These are phyloP conservation scores for Caenorhabditis uteleia DNA, from an alignment of 2,888 invertebrate species.

Conservation along the genomic window DNA sequence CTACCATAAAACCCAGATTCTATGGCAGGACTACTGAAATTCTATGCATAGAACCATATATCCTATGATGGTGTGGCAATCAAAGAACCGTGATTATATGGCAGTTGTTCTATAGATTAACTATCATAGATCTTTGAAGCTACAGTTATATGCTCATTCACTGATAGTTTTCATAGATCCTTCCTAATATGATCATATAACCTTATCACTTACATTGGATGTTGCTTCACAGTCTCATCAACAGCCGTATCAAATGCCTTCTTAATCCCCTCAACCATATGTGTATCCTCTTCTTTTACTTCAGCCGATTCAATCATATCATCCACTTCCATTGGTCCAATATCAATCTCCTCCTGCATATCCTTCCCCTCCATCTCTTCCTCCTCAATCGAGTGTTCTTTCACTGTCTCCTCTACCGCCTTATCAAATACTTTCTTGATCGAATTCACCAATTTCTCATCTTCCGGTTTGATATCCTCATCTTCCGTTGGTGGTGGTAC, in stretches of 20 bases:
- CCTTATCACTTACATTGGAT: slow-evolving; percentile 36
- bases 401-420: slow-evolving; percentile 3
- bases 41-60: too few species aligned
- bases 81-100: too few species aligned
- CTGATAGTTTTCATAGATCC: slow-evolving; percentile 2
- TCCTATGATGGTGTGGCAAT: too few species aligned
- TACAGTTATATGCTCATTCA: slow-evolving; percentile 1
- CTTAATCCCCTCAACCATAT: background rate
- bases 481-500: too few species aligned
- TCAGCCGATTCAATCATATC: background rate
- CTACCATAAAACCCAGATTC: too few species aligned
- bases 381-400: slow-evolving; percentile 9
- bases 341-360: slow-evolving; percentile 2
- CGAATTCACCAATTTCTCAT: background rate
- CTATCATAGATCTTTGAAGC: too few species aligned
- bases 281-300: background rate
- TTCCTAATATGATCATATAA: too few species aligned
- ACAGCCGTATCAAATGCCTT: slow-evolving; percentile 20
- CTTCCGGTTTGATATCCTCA: slow-evolving; percentile 22
- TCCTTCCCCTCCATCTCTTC: slow-evolving; percentile 5
- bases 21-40: too few species aligned
- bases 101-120: too few species aligned
- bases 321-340: background rate
- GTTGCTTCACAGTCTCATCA: slow-evolving; percentile 29
- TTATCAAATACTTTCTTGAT: background rate